Evolutionary conservation across 2,888 invertebrate species (phyloP).

Genomic region (Chymomyza caudatula): DNA sequence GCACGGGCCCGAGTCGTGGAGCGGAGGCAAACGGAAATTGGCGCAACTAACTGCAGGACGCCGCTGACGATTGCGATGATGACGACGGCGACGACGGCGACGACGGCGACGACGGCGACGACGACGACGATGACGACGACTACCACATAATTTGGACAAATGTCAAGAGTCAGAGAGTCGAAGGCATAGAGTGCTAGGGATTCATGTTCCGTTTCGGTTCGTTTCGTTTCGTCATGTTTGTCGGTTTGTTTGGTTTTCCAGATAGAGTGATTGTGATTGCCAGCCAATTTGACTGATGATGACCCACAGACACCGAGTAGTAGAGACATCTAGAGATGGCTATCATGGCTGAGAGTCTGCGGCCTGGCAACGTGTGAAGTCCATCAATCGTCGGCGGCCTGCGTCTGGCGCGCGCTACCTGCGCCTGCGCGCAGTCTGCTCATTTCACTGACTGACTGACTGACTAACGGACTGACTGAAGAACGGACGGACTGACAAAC

Average conservation of each 20-base stretch:
- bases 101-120: slow-evolving; percentile 3
- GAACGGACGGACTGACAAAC: not conserved
- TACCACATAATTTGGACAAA: slow-evolving; percentile 50
- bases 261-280: slow-evolving; percentile 42
- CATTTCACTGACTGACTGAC: slow-evolving; percentile 6
- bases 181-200: slow-evolving; percentile 17
- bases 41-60: slow-evolving; percentile 60
- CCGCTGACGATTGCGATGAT: slow-evolving; percentile 28
- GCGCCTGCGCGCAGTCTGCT: slow-evolving; percentile 9
- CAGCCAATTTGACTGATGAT: slow-evolving; percentile 69
- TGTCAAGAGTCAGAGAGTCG: slow-evolving; percentile 31
- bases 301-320: slow-evolving; percentile 36
- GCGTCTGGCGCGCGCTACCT: slow-evolving; percentile 51
- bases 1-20: too few relatives aligned
- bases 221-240: slow-evolving; percentile 29
- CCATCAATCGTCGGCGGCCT: slow-evolving; percentile 70
- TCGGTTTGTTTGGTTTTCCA: slow-evolving; percentile 27
- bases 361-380: slow-evolving; percentile 67
- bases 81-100: slow-evolving; percentile 4
- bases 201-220: slow-evolving; percentile 17
- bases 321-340: too few relatives aligned
- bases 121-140: slow-evolving; percentile 30
- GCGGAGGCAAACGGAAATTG: slow-evolving; percentile 63
- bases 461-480: not conserved
- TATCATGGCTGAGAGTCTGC: slow-evolving; percentile 36